A percentile compares a stretch with the other conserved stretches of the same genome.
Evolutionary conservation across 2,797 vertebrate genomes (phyloP).

Genomic region (Miichthys miiuy): DNA sequence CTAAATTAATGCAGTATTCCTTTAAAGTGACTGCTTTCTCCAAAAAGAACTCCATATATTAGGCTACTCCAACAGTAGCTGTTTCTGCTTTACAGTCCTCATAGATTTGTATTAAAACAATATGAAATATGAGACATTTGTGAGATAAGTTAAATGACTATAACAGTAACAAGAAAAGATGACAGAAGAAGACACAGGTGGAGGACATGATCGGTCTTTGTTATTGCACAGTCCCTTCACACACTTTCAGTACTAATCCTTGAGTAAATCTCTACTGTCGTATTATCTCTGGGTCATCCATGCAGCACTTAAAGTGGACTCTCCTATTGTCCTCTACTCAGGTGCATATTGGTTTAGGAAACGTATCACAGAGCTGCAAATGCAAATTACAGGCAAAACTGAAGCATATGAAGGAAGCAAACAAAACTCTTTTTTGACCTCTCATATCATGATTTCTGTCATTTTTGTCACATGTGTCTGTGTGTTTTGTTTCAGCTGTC

Average conservation of each 20-base stretch:
- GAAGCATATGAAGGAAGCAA: neutral
- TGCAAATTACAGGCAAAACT: neutral
- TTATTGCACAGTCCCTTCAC: neutral
- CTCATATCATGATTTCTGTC: neutral
- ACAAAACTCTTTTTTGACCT: neutral
- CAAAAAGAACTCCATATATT: neutral
- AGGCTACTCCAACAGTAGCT: neutral
- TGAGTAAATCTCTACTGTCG: conserved; percentile 20
- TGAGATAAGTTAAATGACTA: neutral
- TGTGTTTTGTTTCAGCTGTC: conserved; percentile 83
- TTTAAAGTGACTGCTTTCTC: neutral
- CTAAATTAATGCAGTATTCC: neutral
- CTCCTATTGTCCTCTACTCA: conserved; percentile 3
- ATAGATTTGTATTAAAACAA: neutral
- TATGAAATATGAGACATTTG: neutral
- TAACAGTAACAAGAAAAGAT: neutral
- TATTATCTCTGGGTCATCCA: conserved; percentile 25
- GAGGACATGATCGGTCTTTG: neutral
- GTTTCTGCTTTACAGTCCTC: too few species aligned
- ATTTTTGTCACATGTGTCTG: neutral
- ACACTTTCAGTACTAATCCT: conserved; percentile 32
- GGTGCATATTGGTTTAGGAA: neutral
- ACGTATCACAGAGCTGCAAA: neutral
- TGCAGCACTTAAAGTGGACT: neutral
- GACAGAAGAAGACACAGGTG: neutral